These are phyloP conservation scores for Acanthornis magna DNA, from an alignment of 2,797 vertebrate species.

Conservation along the genomic window DNA sequence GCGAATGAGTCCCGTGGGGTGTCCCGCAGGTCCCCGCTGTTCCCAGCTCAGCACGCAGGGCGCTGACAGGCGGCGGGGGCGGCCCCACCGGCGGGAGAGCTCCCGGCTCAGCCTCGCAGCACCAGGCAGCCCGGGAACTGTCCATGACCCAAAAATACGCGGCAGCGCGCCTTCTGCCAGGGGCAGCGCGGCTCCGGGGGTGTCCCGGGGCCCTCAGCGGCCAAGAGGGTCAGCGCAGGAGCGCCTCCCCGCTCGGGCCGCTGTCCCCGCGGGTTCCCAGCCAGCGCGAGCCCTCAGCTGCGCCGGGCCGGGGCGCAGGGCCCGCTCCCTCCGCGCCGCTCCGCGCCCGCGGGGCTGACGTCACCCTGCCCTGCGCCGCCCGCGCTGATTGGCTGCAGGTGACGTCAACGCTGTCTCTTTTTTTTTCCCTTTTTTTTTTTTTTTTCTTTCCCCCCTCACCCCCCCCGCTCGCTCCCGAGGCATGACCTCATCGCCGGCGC, in stretches of 20 bases:
- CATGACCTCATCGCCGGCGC: constrained; percentile 89
- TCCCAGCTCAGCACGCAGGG: neutral
- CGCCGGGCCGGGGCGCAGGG: no score
- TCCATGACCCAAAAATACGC: rapidly evolving
- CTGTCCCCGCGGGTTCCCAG: neutral
- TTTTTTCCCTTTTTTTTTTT: neutral
- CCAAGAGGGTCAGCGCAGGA: no score
- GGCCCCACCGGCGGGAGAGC: neutral
- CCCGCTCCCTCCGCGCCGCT: neutral
- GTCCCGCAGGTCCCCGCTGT: neutral
- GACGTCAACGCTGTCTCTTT: constrained; percentile 80
- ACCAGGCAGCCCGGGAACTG: neutral
- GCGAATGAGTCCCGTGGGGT: rapidly evolving
- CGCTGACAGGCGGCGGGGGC: neutral
- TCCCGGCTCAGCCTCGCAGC: neutral
- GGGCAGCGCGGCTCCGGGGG: neutral
- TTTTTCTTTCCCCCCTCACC: no score
- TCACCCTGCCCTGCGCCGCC: constrained; percentile 78
- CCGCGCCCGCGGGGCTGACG: constrained; percentile 77
- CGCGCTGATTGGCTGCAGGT: constrained; percentile 88
- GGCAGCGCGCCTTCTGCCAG: rapidly evolving
- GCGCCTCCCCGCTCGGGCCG: neutral
- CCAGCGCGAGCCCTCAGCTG: neutral
- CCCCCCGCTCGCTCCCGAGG: constrained; percentile 48
- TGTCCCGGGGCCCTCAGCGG: neutral